Base-by-base conservation (phyloP, 2,113 vertebrate species). In the Hiodon alosoides region DNA sequence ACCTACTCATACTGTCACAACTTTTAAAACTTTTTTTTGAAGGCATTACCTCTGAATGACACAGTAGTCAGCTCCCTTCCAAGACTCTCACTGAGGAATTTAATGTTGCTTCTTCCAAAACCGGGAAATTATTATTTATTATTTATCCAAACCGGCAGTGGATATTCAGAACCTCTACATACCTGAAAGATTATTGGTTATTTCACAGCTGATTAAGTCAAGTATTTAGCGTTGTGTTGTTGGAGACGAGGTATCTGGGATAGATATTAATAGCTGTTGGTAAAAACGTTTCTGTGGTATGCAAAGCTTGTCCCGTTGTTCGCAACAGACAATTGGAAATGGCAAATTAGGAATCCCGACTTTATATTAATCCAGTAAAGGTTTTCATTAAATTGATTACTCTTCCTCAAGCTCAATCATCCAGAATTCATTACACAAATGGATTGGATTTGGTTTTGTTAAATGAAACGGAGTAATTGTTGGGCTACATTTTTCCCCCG, bases 11-110 rank as follows among this genome's bases (percentile, higher is more conserved):
- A 81, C 70, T 74, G 58, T 81, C 65, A 75, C 72, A 79, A 84
- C 79, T 84, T 86, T 81, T 73, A 82, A 83, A 78, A 75, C 76
- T 77, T 9, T 70, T 67, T 79, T 64, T 5, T 69, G 5, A 59
- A 62, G 58, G 55, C 16, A 5, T 14, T 51, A n/a, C 16, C 48
- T 68, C 48, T 16, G 2, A 31, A 31, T 16, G 13, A 52, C 66
- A 50, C 66, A 7, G 11, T 31, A 31, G 31, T 31, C 31, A 31
- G 31, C 31, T 31, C 31, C 64, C 64, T 66, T 66, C 48, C 8
- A 46, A 66, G 64, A 66, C 48, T 17, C 48, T 66, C 64, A 47
- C 31, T 66, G 31, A 9, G 64, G 64, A 8, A 31, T 31, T 31
- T 31, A 31, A 31, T 31, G 31, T 31, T 1, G 31, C 31, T 31